A percentile compares a stretch with the other conserved stretches of the same genome.
These are phyloP conservation scores for Corydoras maculifer DNA, from an alignment of 2,113 vertebrate genomes.

Conservation along the genomic window DNA sequence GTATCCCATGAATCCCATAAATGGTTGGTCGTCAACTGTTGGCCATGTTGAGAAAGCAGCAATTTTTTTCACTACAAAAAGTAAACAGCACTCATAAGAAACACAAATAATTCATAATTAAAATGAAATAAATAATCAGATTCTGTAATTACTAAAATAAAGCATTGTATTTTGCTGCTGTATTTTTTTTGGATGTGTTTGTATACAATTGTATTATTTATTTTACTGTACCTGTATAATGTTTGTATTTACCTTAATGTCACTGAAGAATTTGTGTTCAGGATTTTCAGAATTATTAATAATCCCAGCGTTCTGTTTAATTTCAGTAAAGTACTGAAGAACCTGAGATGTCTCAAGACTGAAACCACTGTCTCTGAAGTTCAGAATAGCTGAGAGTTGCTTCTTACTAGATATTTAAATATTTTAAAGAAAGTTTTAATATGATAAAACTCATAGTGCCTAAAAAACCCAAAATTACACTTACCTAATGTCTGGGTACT, in stretches of 20 bases:
- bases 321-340: conserved; percentile 15
- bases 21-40: too few relatives aligned
- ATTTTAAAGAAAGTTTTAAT: neutral
- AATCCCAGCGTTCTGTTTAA: conserved; percentile 25
- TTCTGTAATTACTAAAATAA: too few relatives aligned
- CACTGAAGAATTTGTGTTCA: conserved; percentile 26
- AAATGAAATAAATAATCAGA: too few relatives aligned
- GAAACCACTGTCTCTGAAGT: conserved; percentile 32
- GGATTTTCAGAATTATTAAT: neutral
- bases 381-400: conserved; percentile 35
- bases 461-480: neutral
- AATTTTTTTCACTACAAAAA: too few relatives aligned
- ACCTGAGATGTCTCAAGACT: conserved; percentile 3
- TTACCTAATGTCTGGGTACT: conserved; percentile 42
- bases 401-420: conserved; percentile 31
- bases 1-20: too few relatives aligned
- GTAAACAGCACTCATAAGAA: too few relatives aligned
- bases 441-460: neutral
- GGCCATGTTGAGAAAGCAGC: too few relatives aligned
- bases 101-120: too few relatives aligned
- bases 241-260: conserved; percentile 29
- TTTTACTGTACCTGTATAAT: neutral
- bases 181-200: too few relatives aligned
- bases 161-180: too few relatives aligned
- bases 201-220: neutral